Percentiles rank a stretch among this genome's conserved stretches.
Conservation (phyloP, 2,113 vertebrate species). For the Gambusia affinis region DNA sequence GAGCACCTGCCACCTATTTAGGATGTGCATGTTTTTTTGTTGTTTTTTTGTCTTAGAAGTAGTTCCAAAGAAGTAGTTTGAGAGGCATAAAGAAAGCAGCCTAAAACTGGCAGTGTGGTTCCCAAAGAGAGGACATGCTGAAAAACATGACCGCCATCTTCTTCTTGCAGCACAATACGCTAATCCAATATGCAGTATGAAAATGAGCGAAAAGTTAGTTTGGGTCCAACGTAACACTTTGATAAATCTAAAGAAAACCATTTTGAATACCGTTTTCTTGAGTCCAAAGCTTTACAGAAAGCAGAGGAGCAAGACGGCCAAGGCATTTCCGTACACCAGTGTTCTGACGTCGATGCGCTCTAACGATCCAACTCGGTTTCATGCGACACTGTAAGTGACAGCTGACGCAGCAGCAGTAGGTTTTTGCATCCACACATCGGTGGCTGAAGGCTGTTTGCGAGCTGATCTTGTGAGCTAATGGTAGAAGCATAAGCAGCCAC, state of each 20-base stretch:
- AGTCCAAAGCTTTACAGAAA: slow-evolving; percentile 20
- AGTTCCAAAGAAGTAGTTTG: neutral
- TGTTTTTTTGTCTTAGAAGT: neutral
- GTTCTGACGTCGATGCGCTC: slow-evolving; percentile 20
- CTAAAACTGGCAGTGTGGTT: neutral
- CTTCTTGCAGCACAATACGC: neutral
- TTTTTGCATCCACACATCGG: slow-evolving; percentile 9
- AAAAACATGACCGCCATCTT: neutral
- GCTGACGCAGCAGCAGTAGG: slow-evolving; percentile 10
- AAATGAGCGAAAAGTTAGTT: neutral
- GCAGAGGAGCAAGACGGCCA: slow-evolving; percentile 8
- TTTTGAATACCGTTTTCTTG: neutral
- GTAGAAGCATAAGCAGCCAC: neutral
- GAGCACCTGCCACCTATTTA: too few relatives aligned
- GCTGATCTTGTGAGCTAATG: slow-evolving; percentile 10
- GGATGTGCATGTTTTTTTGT: neutral
- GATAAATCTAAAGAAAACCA: neutral
- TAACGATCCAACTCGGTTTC: slow-evolving; percentile 37
- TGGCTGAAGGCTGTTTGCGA: slow-evolving; percentile 5
- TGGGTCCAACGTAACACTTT: neutral
- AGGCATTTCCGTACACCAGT: slow-evolving; percentile 31
- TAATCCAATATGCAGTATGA: neutral
- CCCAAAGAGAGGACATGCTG: neutral
- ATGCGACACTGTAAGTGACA: slow-evolving; percentile 30
- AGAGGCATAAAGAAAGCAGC: neutral